A percentile compares a stretch with the other conserved stretches of the same genome.
Evolutionary conservation across 92 coral and sea anemone genomes (phyloP).

Genomic region (Phenganax marumi): DNA sequence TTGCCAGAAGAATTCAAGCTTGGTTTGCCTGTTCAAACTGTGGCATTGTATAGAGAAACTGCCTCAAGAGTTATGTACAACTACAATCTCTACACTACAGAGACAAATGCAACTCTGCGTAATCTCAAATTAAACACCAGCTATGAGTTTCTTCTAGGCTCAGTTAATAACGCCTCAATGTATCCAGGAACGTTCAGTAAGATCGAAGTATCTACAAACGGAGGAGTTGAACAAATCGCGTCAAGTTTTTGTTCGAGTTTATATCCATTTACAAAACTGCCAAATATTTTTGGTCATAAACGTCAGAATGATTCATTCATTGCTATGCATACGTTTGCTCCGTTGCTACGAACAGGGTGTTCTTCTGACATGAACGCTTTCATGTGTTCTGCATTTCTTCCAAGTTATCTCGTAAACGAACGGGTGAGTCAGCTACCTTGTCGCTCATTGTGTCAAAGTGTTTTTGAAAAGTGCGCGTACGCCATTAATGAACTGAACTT

Average conservation of each 20-base stretch:
- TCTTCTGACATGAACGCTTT: conserved; percentile 8
- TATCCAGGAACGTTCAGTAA: not conserved
- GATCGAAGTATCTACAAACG: not conserved
- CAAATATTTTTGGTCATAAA: conserved; percentile 1
- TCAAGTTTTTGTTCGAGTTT: not conserved
- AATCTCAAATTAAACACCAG: not conserved
- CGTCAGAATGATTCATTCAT: not conserved
- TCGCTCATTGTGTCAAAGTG: conserved; percentile 4
- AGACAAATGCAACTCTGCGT: not conserved
- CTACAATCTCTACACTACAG: not conserved
- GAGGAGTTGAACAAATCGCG: not conserved
- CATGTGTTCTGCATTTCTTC: not conserved
- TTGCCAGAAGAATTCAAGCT: not conserved
- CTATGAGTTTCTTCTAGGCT: conserved; percentile 4
- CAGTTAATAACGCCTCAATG: not conserved
- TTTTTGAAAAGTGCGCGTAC: not conserved
- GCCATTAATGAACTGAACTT: not conserved
- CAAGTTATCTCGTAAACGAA: not conserved
- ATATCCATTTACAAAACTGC: conserved; percentile 1
- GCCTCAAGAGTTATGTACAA: not conserved
- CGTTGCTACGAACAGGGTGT: not conserved
- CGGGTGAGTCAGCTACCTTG: not conserved
- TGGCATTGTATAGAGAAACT: not conserved
- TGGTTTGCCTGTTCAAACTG: not conserved
- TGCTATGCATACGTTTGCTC: not conserved